Evolutionary conservation across 92 coral and sea anemone genomes (phyloP).

Genomic region (Meandrina meandrites): DNA sequence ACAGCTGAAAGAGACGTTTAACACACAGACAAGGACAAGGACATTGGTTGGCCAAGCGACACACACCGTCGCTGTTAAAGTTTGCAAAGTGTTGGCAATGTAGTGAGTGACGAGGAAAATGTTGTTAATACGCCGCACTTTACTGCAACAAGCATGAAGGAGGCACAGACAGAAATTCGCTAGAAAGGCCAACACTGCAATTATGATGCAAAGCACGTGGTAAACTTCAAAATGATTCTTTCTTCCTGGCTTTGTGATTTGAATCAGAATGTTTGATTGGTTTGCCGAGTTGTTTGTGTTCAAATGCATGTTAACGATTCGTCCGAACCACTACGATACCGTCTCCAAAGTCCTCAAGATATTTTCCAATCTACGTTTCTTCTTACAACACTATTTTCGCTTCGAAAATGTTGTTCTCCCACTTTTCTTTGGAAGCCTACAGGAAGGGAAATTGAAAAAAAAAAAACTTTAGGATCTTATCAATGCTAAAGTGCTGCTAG

Average conservation of each 20-base stretch:
- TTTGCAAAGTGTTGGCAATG: slow-evolving; percentile 32
- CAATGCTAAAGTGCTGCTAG: no score
- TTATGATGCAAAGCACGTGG: neutral
- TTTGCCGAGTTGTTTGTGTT: neutral
- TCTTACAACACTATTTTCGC: neutral
- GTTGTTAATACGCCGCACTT: slow-evolving; percentile 2
- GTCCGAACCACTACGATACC: neutral
- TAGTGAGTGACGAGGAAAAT: slow-evolving; percentile 22
- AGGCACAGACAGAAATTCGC: slow-evolving; percentile 15
- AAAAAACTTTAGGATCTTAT: neutral
- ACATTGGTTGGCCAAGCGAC: neutral
- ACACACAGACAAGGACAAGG: neutral
- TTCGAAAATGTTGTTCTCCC: neutral
- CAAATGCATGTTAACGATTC: neutral
- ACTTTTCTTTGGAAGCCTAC: neutral
- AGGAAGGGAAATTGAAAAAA: neutral
- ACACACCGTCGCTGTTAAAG: neutral
- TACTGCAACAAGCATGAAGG: slow-evolving; percentile 19
- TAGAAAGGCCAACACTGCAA: slow-evolving; percentile 13
- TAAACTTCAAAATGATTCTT: neutral
- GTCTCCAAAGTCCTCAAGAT: neutral
- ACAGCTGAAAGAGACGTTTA: slow-evolving; percentile 16
- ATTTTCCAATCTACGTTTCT: neutral
- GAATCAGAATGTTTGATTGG: neutral
- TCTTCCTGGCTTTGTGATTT: neutral